These are phyloP conservation scores for Pocillopora damicornis DNA, from an alignment of 64 coral and sea anemone genomes.

Conservation along the genomic window DNA sequence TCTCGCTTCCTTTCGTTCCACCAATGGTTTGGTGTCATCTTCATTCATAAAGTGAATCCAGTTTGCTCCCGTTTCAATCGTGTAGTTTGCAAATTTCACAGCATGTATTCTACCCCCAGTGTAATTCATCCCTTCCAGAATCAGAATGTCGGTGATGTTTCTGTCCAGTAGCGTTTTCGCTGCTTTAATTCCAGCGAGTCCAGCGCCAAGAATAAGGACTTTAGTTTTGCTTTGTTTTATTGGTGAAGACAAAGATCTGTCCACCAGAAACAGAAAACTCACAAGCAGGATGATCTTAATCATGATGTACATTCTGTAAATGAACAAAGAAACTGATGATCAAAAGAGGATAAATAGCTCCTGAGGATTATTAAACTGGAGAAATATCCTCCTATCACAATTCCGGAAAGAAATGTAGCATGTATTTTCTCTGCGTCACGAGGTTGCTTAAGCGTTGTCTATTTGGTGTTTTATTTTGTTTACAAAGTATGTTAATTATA, in stretches of 20 bases:
- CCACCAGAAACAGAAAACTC: neutral
- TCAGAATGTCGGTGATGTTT: constrained; percentile 46
- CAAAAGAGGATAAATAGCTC: neutral
- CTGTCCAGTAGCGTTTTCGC: constrained; percentile 55
- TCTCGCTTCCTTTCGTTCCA: constrained; percentile 40
- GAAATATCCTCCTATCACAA: neutral
- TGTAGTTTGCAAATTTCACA: constrained; percentile 31
- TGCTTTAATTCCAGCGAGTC: constrained; percentile 48
- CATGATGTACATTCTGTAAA: neutral
- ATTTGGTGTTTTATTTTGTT: no score
- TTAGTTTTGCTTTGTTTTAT: neutral
- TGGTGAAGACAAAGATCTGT: neutral
- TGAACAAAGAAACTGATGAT: neutral
- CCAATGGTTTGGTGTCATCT: constrained; percentile 45
- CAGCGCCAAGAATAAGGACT: constrained; percentile 58
- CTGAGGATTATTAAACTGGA: neutral
- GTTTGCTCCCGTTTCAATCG: constrained; percentile 76
- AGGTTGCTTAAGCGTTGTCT: no score
- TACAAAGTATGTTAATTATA: no score
- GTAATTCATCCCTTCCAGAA: constrained; percentile 50
- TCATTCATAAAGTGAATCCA: constrained; percentile 74
- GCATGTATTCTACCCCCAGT: constrained; percentile 58
- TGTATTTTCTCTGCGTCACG: no score
- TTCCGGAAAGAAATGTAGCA: no score
- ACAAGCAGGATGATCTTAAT: neutral